Evolutionary conservation across 2,888 invertebrate genomes (phyloP).

Genomic region (Lasioglossum calceatum): DNA sequence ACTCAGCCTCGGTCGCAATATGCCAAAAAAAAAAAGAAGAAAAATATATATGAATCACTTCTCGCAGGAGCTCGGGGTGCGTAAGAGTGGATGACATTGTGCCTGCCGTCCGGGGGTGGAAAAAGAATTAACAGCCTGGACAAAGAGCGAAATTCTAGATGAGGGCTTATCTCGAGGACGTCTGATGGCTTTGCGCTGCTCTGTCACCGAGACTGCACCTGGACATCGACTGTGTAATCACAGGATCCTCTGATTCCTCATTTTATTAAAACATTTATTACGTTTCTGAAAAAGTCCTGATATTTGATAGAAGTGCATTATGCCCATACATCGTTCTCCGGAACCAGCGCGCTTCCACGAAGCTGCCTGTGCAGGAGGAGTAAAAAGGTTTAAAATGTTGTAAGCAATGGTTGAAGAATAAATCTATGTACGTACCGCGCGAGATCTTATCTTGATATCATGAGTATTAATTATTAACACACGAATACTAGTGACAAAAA

Average conservation of each 20-base stretch:
- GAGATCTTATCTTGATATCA: neutral
- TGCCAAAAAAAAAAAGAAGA: slow-evolving; percentile 81
- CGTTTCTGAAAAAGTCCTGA: neutral
- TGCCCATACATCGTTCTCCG: neutral
- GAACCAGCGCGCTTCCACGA: neutral
- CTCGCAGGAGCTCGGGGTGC: slow-evolving; percentile 67
- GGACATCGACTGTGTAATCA: slow-evolving; percentile 24
- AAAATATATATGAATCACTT: slow-evolving; percentile 79
- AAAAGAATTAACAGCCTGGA: slow-evolving; percentile 68
- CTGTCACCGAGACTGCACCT: neutral
- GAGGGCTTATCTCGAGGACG: slow-evolving; percentile 52
- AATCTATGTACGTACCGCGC: neutral
- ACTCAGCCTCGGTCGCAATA: slow-evolving; percentile 81
- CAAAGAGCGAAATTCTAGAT: slow-evolving; percentile 67
- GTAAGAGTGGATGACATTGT: slow-evolving; percentile 67
- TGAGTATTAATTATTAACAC: neutral
- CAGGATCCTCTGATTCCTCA: neutral
- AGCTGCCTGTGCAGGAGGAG: neutral
- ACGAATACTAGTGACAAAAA: neutral
- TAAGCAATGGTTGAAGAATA: neutral
- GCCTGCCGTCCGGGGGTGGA: slow-evolving; percentile 39
- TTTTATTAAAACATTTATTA: neutral
- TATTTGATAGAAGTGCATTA: neutral
- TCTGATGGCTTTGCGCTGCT: slow-evolving; percentile 36
- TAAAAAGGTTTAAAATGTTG: neutral